These are phyloP conservation scores for Drosophila conformis DNA, from an alignment of 2,888 invertebrate species.

Conservation along the genomic window DNA sequence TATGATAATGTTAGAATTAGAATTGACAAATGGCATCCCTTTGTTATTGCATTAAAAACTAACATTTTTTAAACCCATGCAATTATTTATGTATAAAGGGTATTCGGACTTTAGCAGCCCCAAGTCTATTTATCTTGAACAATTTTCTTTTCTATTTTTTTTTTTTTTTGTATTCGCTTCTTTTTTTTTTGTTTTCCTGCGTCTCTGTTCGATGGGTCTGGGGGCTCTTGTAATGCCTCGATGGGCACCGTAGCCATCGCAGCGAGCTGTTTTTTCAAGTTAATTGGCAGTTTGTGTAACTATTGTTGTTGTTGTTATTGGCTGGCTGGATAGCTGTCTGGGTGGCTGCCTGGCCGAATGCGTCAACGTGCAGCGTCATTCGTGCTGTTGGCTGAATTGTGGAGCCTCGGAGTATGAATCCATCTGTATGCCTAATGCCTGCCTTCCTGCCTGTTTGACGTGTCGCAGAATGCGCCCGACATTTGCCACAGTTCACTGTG, in stretches of 20 bases:
- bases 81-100: constrained; percentile 6
- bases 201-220: constrained; percentile 27
- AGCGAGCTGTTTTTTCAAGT: constrained; percentile 57
- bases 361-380: constrained; percentile 42
- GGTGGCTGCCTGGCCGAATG: constrained; percentile 22
- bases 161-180: constrained; percentile 8
- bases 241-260: constrained; percentile 43
- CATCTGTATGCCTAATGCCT: constrained; percentile 13
- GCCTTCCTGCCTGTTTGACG: constrained; percentile 41
- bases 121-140: neutral
- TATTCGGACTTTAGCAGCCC: neutral
- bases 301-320: constrained; percentile 25
- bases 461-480: constrained; percentile 23
- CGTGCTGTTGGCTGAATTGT: constrained; percentile 24
- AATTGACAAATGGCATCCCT: neutral
- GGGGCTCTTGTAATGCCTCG: constrained; percentile 44
- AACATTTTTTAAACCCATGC: neutral
- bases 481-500: constrained; percentile 8
- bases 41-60: neutral
- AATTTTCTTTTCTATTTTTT: constrained; percentile 2
- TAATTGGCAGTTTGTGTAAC: constrained; percentile 66
- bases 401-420: constrained; percentile 28
- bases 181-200: constrained; percentile 6
- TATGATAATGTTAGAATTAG: neutral
- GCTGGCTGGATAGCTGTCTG: neutral